A percentile compares a stretch with the other conserved stretches of the same genome.
These are phyloP conservation scores for Antedon mediterranea DNA, from an alignment of 53 echinoderm and acorn worm genomes.

Conservation along the genomic window DNA sequence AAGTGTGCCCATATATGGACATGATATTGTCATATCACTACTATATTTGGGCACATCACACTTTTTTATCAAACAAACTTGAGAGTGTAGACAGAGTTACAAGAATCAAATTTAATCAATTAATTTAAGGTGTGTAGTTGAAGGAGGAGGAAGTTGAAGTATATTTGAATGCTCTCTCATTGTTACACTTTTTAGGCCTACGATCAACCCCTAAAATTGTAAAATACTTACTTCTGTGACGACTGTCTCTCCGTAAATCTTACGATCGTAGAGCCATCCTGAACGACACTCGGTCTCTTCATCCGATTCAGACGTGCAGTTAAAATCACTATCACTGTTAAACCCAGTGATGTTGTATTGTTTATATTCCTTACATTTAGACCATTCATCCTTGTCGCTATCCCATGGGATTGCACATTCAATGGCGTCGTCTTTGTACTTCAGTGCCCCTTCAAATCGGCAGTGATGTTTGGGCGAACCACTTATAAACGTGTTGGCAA, in stretches of 20 bases:
- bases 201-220: no score
- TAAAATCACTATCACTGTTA: no score
- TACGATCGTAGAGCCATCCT: constrained; percentile 21
- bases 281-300: constrained; percentile 2
- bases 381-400: constrained; percentile 13
- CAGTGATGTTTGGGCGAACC: constrained; percentile 27
- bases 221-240: constrained; percentile 20
- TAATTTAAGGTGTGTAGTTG: no score
- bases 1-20: no score
- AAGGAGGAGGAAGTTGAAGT: no score
- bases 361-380: constrained; percentile 17
- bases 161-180: no score
- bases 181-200: no score
- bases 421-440: constrained; percentile 4
- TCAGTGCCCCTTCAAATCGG: constrained; percentile 3
- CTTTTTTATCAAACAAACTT: no score
- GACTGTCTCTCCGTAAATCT: constrained; percentile 13
- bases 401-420: constrained; percentile 7
- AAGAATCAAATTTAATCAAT: no score
- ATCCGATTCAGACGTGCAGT: not conserved
- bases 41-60: no score
- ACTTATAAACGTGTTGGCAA: constrained; percentile 24
- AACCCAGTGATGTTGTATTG: not conserved
- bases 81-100: no score
- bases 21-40: no score